phyloP scores from a whole-genome alignment of 1,140 invertebrate species.

The Drosophila serrata region DNA sequence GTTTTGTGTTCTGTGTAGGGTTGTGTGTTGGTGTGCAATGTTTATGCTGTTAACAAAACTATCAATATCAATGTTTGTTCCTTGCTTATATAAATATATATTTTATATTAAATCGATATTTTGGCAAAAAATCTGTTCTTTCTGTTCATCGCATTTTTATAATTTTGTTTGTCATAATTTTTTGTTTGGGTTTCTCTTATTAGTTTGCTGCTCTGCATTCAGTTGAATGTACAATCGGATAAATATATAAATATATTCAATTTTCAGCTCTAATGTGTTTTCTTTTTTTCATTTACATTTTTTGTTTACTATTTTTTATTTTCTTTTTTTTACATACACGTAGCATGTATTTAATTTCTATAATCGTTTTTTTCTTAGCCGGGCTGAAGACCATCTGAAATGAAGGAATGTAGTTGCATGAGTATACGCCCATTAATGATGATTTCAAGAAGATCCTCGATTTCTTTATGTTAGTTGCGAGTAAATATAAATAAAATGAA shows the following conservation, averaged over 20 bases:
- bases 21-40: slow-evolving; percentile 60
- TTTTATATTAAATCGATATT: slow-evolving; percentile 74
- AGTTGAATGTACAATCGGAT: slow-evolving; percentile 65
- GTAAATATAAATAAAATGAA: background rate
- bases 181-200: slow-evolving; percentile 47
- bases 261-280: slow-evolving; percentile 75
- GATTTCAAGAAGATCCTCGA: background rate
- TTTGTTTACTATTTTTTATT: slow-evolving; percentile 61
- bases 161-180: slow-evolving; percentile 47
- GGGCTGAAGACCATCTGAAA: slow-evolving; percentile 69
- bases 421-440: background rate
- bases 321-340: slow-evolving; percentile 48
- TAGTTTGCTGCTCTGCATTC: slow-evolving; percentile 62
- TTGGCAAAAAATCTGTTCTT: slow-evolving; percentile 74
- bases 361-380: slow-evolving; percentile 46
- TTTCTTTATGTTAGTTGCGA: background rate
- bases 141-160: slow-evolving; percentile 38
- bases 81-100: slow-evolving; percentile 80
- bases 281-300: slow-evolving; percentile 53
- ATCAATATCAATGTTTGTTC: slow-evolving; percentile 80
- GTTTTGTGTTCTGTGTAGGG: slow-evolving; percentile 57
- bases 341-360: slow-evolving; percentile 48
- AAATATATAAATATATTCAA: slow-evolving; percentile 73
- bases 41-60: slow-evolving; percentile 71
- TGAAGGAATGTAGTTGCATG: slow-evolving; percentile 13